A percentile compares a stretch with the other conserved stretches of the same genome.
Evolutionary conservation across 2,888 invertebrate genomes (phyloP).

Genomic region (Carpatolechia fugitivella): DNA sequence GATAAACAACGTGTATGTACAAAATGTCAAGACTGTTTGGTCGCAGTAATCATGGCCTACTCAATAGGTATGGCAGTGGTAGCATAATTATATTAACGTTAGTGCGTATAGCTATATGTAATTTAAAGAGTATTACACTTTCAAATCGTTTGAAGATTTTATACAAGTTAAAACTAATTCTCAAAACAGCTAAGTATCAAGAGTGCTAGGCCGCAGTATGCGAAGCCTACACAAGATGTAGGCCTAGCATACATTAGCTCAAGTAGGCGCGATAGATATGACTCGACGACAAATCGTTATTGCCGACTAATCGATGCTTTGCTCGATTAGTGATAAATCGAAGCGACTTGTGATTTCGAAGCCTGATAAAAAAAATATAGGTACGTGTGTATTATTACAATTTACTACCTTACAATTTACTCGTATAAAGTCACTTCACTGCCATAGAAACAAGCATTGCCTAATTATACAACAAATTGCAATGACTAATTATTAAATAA

Average conservation of each 20-base stretch:
- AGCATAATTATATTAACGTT: too few relatives aligned
- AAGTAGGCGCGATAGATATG: constrained; percentile 71
- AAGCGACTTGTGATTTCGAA: constrained; percentile 15
- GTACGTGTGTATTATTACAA: background rate
- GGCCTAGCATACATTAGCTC: constrained; percentile 21
- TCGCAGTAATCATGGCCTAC: too few relatives aligned
- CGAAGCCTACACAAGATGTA: constrained; percentile 6
- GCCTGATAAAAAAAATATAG: background rate
- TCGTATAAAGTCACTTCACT: too few relatives aligned
- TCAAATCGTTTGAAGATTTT: too few relatives aligned
- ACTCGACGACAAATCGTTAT: constrained; percentile 74
- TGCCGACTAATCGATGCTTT: constrained; percentile 67
- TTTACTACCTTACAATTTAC: too few relatives aligned
- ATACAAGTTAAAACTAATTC: background rate
- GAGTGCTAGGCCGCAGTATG: background rate
- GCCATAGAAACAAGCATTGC: too few relatives aligned
- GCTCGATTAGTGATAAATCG: constrained; percentile 34
- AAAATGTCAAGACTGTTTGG: too few relatives aligned
- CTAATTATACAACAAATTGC: too few relatives aligned
- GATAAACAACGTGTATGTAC: too few relatives aligned
- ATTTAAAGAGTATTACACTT: background rate
- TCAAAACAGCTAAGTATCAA: constrained; percentile 2
- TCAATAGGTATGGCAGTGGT: too few relatives aligned
- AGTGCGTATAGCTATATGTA: too few relatives aligned
- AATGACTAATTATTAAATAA: too few relatives aligned